Evolutionary conservation across 2,113 vertebrate species (phyloP), one percentile per base, ranked within the genome.

Genomic region (Malurus elegans): DNA sequence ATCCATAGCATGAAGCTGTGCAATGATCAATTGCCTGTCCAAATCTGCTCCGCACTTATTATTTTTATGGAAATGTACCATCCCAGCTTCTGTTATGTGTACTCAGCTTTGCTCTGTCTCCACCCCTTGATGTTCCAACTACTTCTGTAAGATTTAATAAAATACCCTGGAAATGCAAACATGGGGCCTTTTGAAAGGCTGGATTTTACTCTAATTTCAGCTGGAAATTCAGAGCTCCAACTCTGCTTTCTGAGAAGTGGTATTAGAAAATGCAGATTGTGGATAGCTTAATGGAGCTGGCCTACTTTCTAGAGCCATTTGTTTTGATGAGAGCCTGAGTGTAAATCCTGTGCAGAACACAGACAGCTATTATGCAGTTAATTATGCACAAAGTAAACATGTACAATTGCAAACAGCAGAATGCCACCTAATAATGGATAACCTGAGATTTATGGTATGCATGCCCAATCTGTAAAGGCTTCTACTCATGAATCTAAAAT

Each of bases 401-500:
- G 96, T 96, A 98, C 97, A 97, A 97, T 95, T 95, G 97, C 97
- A 97, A 98, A 98, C 96, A 98, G 96, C 94, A 97, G 97, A 98
- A 97, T 95, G 97, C 95, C 95, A 96, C 95, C 97, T 97, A 98
- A 98, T 98, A 98, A 98, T 97, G 96, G 97, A 98, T 97, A 98
- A 98, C 96, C 95, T 96, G 95, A 98, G 98, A 98, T 98, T 98
- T 98, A 98, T 95, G 78, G 95, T 97, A 91, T 94, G 96, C 96
- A 87, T 95, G 95, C 94, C 98, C 97, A 97, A 98, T 98, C 97
- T 98, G 97, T 97, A 97, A 98, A 97, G 93, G 88, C 91, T 97
- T 96, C 96, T 93, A 97, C 94, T 98, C 98, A 98, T 98, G 98
- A 98, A 98, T 98, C 97, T 98, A 97, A 98, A 99, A 98, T 98